phyloP scores from a whole-genome alignment of 2,113 vertebrate species.

The Girardinichthys multiradiatus region DNA sequence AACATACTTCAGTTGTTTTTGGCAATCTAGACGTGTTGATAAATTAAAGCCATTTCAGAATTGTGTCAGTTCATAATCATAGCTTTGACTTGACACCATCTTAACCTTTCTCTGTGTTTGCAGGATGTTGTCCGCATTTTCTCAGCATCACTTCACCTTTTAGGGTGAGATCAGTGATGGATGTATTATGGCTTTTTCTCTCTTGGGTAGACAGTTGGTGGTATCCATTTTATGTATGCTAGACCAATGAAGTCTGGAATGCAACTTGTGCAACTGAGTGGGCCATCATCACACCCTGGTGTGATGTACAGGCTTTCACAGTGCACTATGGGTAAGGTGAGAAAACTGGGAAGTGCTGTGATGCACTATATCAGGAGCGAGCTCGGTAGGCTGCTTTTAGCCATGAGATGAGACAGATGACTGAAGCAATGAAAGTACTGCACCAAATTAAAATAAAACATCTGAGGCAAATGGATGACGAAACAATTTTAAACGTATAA shows the following conservation, averaged over 20 bases:
- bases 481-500: slow-evolving; percentile 49
- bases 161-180: background rate
- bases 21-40: background rate
- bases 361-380: slow-evolving; percentile 65
- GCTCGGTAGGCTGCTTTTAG: slow-evolving; percentile 59
- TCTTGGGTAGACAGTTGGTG: slow-evolving; percentile 1
- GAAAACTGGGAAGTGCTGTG: slow-evolving; percentile 71
- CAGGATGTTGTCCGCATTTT: slow-evolving; percentile 20
- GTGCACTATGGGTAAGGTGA: slow-evolving; percentile 64
- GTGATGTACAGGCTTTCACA: slow-evolving; percentile 64
- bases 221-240: slow-evolving; percentile 46
- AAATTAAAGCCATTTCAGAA: background rate
- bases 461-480: slow-evolving; percentile 62
- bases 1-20: background rate
- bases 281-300: slow-evolving; percentile 59
- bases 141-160: background rate
- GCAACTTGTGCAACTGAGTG: slow-evolving; percentile 61
- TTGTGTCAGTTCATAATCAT: background rate
- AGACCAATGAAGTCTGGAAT: slow-evolving; percentile 50
- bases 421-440: slow-evolving; percentile 67
- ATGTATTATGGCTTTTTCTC: background rate
- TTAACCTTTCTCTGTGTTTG: background rate
- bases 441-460: slow-evolving; percentile 56
- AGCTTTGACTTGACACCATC: background rate
- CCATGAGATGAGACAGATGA: slow-evolving; percentile 51